phyloP scores from a whole-genome alignment of 2,113 vertebrate species.

The Corythaeola cristata region DNA sequence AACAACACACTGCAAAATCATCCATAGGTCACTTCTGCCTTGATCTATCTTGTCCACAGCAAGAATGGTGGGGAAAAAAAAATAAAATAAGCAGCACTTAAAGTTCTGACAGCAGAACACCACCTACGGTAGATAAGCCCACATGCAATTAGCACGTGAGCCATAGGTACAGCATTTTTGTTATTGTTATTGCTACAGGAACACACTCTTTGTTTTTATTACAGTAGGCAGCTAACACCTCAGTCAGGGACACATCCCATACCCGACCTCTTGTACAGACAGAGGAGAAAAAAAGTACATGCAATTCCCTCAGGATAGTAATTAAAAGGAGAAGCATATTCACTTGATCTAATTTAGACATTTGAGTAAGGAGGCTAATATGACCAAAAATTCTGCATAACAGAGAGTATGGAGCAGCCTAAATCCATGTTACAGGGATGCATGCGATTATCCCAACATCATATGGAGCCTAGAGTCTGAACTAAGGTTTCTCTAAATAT shows the following conservation, averaged over 20 bases:
- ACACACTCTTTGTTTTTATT: neutral
- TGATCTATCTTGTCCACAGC: neutral
- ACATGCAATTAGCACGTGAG: neutral
- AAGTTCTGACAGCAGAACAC: neutral
- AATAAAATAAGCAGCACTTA: neutral
- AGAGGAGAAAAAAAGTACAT: neutral
- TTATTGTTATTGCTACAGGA: neutral
- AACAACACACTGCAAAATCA: neutral
- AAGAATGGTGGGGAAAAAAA: neutral
- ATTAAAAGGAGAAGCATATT: neutral
- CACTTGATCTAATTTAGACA: conserved; percentile 5
- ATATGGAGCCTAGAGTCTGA: rapidly evolving
- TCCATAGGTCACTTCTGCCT: neutral
- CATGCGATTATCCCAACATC: neutral
- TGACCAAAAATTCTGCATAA: neutral
- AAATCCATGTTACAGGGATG: neutral
- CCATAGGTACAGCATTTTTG: neutral
- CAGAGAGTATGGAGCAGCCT: neutral
- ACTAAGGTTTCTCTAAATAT: neutral
- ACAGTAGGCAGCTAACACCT: neutral
- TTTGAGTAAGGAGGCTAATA: neutral
- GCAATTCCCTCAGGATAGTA: neutral
- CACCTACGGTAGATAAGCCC: neutral
- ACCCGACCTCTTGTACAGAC: neutral
- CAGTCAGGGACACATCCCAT: neutral